These are phyloP conservation scores for Megaceryle torquata DNA, from an alignment of 2,113 vertebrate genomes.

Conservation along the genomic window DNA sequence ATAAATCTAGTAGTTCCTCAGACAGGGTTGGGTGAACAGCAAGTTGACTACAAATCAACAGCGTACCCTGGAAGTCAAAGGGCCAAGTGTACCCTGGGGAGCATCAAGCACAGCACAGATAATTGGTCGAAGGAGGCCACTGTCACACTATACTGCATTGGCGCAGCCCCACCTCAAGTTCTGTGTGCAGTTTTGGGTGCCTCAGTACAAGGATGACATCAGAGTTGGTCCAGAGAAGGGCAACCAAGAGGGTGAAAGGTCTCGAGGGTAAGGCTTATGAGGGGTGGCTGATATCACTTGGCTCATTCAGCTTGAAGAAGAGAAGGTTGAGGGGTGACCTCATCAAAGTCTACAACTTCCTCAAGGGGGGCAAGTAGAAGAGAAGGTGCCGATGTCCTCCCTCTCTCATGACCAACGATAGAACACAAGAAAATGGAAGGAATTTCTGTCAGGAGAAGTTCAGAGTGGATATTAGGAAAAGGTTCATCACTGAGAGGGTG, in stretches of 20 bases:
- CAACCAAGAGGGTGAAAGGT: background rate
- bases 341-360: background rate
- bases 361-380: background rate
- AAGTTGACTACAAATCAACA: background rate
- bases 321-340: background rate
- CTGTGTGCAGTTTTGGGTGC: accelerated
- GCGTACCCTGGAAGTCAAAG: background rate
- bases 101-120: background rate
- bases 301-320: background rate
- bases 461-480: background rate
- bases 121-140: accelerated
- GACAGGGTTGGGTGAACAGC: background rate
- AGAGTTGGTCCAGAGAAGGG: background rate
- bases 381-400: background rate
- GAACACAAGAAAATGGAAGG: background rate
- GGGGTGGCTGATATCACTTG: background rate
- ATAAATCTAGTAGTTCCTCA: background rate
- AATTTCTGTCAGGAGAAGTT: background rate
- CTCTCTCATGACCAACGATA: background rate
- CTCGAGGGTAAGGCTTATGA: background rate
- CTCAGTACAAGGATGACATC: background rate
- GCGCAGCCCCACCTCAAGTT: accelerated
- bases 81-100: background rate
- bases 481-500: background rate
- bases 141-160: background rate